Percentiles rank a stretch among this genome's conserved stretches.
These are phyloP conservation scores for Drosophila sordidapex DNA, from an alignment of 2,888 invertebrate species.

Conservation along the genomic window DNA sequence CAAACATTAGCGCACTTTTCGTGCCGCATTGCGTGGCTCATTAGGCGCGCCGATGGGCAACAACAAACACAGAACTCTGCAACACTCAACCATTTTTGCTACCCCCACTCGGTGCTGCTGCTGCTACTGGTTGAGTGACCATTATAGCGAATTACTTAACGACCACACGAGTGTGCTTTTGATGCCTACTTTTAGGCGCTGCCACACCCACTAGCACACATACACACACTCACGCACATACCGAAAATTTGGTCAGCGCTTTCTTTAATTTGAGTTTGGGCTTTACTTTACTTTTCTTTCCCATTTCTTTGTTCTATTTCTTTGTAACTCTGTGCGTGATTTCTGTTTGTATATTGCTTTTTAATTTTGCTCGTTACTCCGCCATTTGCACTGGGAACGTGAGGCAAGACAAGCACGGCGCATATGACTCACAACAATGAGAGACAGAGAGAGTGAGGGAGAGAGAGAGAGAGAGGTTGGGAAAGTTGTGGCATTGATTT, in stretches of 20 bases:
- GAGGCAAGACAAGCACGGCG: slow-evolving; percentile 20
- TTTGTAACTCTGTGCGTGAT: slow-evolving; percentile 64
- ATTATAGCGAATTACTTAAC: slow-evolving; percentile 79
- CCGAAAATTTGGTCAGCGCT: slow-evolving; percentile 37
- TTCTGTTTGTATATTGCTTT: slow-evolving; percentile 78
- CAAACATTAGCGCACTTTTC: slow-evolving; percentile 76
- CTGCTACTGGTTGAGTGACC: slow-evolving; percentile 42
- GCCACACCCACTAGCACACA: slow-evolving; percentile 24
- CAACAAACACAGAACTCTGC: slow-evolving; percentile 1
- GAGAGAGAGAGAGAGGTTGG: not conserved
- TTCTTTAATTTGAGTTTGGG: slow-evolving; percentile 67
- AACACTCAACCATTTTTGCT: slow-evolving; percentile 19
- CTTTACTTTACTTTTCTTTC: not conserved
- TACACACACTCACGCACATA: slow-evolving; percentile 3
- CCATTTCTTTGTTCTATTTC: slow-evolving; percentile 3
- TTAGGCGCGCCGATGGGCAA: slow-evolving; percentile 51
- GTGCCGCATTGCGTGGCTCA: slow-evolving; percentile 73
- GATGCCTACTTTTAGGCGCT: slow-evolving; percentile 74
- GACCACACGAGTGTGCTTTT: slow-evolving; percentile 75
- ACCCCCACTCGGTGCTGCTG: not conserved
- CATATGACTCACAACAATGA: slow-evolving; percentile 13
- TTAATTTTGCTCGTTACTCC: slow-evolving; percentile 75
- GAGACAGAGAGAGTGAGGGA: not conserved
- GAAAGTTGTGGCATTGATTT: slow-evolving; percentile 26
- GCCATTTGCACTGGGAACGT: slow-evolving; percentile 51